Percentiles rank a stretch among this genome's conserved stretches.
These are phyloP conservation scores for Aeoliscus strigatus DNA, from an alignment of 2,797 vertebrate genomes.

Conservation along the genomic window DNA sequence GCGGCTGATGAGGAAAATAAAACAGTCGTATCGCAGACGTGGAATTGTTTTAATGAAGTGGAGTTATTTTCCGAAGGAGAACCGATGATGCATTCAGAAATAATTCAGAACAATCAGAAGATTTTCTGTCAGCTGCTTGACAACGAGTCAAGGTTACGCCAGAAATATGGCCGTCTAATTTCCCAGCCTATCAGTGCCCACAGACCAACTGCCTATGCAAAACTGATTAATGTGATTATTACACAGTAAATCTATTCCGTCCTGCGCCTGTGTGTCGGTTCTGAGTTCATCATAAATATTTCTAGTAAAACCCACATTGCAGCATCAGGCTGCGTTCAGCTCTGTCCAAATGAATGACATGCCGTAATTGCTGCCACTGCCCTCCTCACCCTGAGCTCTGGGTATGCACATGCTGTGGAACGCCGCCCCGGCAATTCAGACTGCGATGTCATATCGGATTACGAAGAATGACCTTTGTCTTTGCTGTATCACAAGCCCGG, in stretches of 20 bases:
- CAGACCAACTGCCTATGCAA: background rate
- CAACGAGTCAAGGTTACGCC: conserved; percentile 14
- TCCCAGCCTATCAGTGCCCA: conserved; percentile 1
- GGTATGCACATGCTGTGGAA: conserved; percentile 12
- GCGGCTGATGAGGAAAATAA: conserved; percentile 35
- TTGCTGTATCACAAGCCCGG: conserved; percentile 53
- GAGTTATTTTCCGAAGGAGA: conserved; percentile 23
- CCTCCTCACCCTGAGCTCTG: conserved; percentile 2
- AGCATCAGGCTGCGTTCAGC: conserved; percentile 28
- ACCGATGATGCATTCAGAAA: conserved; percentile 14
- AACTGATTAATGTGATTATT: conserved; percentile 2
- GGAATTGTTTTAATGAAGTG: conserved; percentile 60
- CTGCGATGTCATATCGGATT: conserved; percentile 62
- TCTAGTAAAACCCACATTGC: conserved; percentile 14
- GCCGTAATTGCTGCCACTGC: conserved; percentile 45
- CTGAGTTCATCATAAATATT: too few species aligned
- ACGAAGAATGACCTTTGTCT: conserved; percentile 69
- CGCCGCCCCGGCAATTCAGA: conserved; percentile 31
- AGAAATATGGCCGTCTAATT: conserved; percentile 3
- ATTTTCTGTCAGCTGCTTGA: conserved; percentile 6
- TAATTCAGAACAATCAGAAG: background rate
- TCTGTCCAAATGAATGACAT: conserved; percentile 56
- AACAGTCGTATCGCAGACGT: conserved; percentile 22
- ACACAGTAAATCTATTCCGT: conserved; percentile 3
- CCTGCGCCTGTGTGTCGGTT: background rate